Percentiles rank a stretch among this genome's conserved stretches.
Conservation (phyloP, 2,113 vertebrate species). For the Hoplias malabaricus region DNA sequence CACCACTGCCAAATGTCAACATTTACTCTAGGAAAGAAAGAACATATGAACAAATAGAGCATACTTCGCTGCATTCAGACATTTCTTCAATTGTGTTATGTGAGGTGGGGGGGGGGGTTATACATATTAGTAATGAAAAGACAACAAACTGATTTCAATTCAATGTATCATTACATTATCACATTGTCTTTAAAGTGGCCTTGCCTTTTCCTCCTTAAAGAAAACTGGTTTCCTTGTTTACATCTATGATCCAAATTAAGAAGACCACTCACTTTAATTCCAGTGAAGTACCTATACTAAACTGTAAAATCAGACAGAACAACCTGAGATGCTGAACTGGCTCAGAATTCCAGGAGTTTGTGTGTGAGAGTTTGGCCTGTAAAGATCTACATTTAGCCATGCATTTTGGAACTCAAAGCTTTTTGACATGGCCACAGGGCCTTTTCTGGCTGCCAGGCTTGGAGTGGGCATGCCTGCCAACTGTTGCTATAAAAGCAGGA, state of each 20-base stretch:
- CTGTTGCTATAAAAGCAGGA: slow-evolving; percentile 32
- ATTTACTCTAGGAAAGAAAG: no score
- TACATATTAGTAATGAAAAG: neutral
- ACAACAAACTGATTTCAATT: neutral
- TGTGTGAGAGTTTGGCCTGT: neutral
- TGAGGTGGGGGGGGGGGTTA: neutral
- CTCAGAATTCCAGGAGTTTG: neutral
- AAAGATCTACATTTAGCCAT: neutral
- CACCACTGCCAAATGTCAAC: no score
- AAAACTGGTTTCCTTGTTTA: neutral
- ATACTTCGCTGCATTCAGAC: neutral
- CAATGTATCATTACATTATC: no score
- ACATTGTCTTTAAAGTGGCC: neutral
- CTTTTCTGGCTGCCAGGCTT: slow-evolving; percentile 22
- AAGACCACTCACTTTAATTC: neutral
- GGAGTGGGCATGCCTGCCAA: neutral
- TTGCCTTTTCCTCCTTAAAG: neutral
- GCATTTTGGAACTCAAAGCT: neutral
- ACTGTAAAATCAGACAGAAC: neutral
- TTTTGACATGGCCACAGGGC: slow-evolving; percentile 11
- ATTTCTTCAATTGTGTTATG: neutral
- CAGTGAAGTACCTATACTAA: neutral
- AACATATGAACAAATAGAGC: no score
- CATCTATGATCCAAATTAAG: neutral
- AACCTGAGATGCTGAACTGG: neutral